Percentiles rank a stretch among this genome's conserved stretches.
These are phyloP conservation scores for Teinopalpus imperialis DNA, from an alignment of 2,888 invertebrate species.

Conservation along the genomic window DNA sequence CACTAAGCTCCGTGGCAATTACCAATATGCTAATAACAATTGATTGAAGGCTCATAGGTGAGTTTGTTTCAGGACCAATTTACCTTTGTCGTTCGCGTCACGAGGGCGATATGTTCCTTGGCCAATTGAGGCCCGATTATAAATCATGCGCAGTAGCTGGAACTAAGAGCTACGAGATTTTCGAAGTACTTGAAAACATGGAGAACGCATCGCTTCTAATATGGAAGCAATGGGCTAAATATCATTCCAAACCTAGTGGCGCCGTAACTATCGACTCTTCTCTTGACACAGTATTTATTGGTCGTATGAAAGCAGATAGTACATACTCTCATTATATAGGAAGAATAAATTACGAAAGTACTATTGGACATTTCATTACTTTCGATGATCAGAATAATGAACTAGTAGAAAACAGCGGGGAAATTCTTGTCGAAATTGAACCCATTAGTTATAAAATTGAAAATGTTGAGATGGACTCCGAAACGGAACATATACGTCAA, in stretches of 20 bases:
- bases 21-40: no score
- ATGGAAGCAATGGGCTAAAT: conserved; percentile 90
- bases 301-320: conserved; percentile 55
- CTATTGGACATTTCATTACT: conserved; percentile 86
- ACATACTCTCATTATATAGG: conserved; percentile 85
- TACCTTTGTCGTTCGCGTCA: conserved; percentile 89
- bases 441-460: conserved; percentile 89
- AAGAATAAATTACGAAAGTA: conserved; percentile 84
- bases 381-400: conserved; percentile 84
- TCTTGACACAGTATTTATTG: conserved; percentile 62
- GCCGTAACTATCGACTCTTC: conserved; percentile 83
- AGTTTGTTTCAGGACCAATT: conserved; percentile 66
- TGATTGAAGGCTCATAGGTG: background rate
- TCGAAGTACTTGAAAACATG: conserved; percentile 89
- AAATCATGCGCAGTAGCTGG: conserved; percentile 85
- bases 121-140: conserved; percentile 83
- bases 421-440: conserved; percentile 90
- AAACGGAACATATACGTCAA: conserved; percentile 74
- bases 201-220: conserved; percentile 88
- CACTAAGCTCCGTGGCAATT: no score
- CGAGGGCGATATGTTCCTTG: conserved; percentile 88
- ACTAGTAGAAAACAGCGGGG: conserved; percentile 83
- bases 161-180: conserved; percentile 80
- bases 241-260: conserved; percentile 84
- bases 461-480: conserved; percentile 82